These are phyloP conservation scores for Tokudaia tokunoshimensis DNA, from an alignment of 2,797 vertebrate genomes.

Conservation along the genomic window DNA sequence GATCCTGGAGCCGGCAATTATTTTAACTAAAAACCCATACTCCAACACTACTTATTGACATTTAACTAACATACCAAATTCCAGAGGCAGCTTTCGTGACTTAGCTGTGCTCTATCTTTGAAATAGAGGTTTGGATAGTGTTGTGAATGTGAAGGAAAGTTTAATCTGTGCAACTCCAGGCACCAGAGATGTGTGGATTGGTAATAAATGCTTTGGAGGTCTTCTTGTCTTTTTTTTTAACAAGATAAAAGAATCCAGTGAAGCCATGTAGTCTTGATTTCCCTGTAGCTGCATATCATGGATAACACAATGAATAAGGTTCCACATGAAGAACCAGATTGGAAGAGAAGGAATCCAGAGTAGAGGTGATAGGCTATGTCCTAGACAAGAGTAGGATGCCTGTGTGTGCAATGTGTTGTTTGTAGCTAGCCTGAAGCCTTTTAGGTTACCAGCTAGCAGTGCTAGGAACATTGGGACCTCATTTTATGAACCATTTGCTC, in stretches of 20 bases:
- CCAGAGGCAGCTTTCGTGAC: background rate
- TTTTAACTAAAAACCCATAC: slow-evolving; percentile 41
- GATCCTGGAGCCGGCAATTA: background rate
- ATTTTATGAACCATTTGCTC: background rate
- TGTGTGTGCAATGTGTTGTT: background rate
- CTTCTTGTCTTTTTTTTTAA: background rate
- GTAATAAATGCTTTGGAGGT: background rate
- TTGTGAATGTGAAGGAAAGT: background rate
- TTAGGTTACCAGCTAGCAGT: background rate
- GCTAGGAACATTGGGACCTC: background rate
- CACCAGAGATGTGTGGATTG: background rate
- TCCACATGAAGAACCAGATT: background rate
- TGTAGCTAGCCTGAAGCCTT: background rate
- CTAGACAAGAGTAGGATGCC: background rate
- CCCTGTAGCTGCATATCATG: background rate
- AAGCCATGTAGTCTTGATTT: background rate
- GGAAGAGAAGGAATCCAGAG: background rate
- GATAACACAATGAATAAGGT: background rate
- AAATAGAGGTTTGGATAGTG: background rate
- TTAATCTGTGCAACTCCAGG: slow-evolving; percentile 45
- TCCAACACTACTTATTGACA: background rate
- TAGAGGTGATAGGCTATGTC: background rate
- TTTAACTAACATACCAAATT: slow-evolving; percentile 52
- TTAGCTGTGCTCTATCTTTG: background rate
- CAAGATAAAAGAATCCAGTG: background rate